Evolutionary conservation across 1,140 invertebrate genomes (phyloP).

Genomic region (Ridgeia piscesae): DNA sequence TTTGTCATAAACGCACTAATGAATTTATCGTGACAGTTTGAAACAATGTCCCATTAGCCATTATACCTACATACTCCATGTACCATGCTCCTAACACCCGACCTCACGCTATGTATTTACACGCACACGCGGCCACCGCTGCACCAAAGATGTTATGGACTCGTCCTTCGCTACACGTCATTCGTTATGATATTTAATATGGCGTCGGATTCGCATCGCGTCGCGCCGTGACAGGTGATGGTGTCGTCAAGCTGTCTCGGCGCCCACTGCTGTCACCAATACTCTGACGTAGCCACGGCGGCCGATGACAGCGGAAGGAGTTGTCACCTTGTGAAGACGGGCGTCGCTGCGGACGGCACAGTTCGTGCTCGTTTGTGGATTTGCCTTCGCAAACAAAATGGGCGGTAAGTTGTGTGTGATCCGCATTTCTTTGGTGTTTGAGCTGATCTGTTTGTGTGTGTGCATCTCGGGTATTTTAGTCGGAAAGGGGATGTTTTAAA

Average conservation of each 20-base stretch:
- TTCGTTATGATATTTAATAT: conserved; percentile 7
- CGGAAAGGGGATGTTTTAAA: background rate
- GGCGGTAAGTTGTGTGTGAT: background rate
- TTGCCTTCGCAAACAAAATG: background rate
- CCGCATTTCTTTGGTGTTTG: background rate
- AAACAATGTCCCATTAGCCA: too few relatives aligned
- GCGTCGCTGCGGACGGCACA: background rate
- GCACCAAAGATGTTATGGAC: background rate
- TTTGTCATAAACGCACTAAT: too few relatives aligned
- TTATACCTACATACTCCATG: too few relatives aligned
- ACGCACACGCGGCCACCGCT: background rate
- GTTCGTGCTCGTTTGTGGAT: background rate
- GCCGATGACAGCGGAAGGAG: background rate
- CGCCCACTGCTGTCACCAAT: background rate
- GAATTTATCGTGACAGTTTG: too few relatives aligned
- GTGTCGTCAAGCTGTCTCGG: background rate
- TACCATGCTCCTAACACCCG: too few relatives aligned
- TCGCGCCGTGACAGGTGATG: background rate
- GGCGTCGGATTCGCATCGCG: background rate
- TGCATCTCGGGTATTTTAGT: background rate
- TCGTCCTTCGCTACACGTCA: background rate
- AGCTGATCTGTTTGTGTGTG: background rate
- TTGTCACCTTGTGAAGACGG: background rate
- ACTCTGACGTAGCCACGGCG: background rate
- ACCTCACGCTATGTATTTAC: background rate